phyloP scores from a whole-genome alignment of 2,113 vertebrate genomes.

The Podarcis cretensis region DNA sequence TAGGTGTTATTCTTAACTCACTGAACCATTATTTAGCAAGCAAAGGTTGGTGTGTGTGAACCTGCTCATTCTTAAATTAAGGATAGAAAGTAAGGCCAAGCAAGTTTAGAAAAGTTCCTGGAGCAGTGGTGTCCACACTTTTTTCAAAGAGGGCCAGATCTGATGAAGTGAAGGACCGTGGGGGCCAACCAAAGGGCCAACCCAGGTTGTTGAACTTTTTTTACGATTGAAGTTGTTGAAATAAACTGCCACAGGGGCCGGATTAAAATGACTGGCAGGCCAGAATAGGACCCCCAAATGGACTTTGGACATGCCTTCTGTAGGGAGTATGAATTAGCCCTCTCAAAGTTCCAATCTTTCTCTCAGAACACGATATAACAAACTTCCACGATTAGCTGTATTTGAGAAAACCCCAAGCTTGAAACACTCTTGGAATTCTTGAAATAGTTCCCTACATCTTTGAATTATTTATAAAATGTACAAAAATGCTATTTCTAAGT shows the following conservation, averaged over 20 bases:
- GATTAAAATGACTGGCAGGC: no score
- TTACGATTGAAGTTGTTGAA: no score
- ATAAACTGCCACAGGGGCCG: no score
- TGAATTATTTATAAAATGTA: not conserved
- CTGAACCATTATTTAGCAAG: not conserved
- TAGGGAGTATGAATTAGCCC: not conserved
- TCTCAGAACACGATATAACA: not conserved
- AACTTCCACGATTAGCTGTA: not conserved
- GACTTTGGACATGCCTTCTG: no score
- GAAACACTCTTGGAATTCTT: not conserved
- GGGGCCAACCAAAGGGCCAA: no score
- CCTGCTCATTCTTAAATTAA: not conserved
- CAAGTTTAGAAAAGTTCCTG: not conserved
- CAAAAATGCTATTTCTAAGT: not conserved
- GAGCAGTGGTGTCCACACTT: no score
- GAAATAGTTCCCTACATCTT: not conserved
- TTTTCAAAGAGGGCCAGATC: no score
- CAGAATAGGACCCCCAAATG: no score
- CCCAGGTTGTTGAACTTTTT: no score
- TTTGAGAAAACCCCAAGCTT: not conserved
- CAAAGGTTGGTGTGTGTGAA: not conserved
- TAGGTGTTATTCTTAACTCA: not conserved
- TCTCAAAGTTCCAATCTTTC: not conserved
- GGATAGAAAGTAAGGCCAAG: not conserved
- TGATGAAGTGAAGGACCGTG: no score